phyloP scores from a whole-genome alignment of 2,888 invertebrate species.

The Pheosia tremula region DNA sequence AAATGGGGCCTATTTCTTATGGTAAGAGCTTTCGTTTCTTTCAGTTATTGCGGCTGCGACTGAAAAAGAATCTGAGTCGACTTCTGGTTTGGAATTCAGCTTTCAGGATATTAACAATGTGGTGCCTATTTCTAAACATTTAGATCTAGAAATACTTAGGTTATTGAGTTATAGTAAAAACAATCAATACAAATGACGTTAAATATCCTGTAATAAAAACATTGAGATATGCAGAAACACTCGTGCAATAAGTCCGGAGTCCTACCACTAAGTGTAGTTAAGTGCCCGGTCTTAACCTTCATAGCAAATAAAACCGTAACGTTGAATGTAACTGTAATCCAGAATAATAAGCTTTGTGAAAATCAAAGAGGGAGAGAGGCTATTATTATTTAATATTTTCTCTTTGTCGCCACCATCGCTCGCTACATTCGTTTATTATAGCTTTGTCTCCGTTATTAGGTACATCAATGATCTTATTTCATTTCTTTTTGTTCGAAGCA shows the following conservation, averaged over 20 bases:
- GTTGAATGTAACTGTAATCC: not conserved
- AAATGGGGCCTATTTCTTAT: not conserved
- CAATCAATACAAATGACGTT: too few relatives aligned
- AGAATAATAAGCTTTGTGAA: conserved; percentile 3
- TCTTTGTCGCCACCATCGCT: conserved; percentile 11
- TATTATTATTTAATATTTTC: conserved; percentile 13
- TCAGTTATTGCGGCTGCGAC: not conserved
- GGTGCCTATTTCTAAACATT: too few relatives aligned
- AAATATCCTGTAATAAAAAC: too few relatives aligned
- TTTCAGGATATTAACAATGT: too few relatives aligned
- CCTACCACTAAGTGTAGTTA: too few relatives aligned
- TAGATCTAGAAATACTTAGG: too few relatives aligned
- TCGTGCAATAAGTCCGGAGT: too few relatives aligned
- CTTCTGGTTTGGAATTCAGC: too few relatives aligned
- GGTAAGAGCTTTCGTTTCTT: not conserved
- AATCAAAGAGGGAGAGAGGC: conserved; percentile 1
- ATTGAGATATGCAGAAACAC: too few relatives aligned
- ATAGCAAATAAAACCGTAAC: not conserved
- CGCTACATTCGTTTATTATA: conserved; percentile 23
- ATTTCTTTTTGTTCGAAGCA: conserved; percentile 59
- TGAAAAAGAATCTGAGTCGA: not conserved
- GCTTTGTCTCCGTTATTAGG: conserved; percentile 49
- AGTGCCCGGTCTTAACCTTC: too few relatives aligned
- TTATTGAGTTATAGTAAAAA: too few relatives aligned
- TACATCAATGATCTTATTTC: conserved; percentile 56